Evolutionary conservation across 2,113 vertebrate genomes (phyloP), one percentile per base, ranked within the genome.

Genomic region (Vanacampus margaritifer): DNA sequence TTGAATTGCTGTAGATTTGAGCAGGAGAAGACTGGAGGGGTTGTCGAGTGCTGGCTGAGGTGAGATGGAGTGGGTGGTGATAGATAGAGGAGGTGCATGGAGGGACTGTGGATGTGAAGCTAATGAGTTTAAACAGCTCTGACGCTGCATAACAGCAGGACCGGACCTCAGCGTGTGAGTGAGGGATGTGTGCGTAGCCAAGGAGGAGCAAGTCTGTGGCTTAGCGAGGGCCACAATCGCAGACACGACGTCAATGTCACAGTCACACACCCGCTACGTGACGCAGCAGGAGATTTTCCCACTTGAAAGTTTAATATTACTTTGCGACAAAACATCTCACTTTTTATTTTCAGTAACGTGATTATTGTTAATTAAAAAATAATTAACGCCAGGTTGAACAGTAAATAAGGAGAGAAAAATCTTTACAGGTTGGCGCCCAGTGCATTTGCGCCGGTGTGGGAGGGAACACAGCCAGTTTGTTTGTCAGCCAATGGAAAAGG

Each of bases 51-150:
- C 64, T 50, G 65, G 56, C 65, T 24, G 79, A 79, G 69, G 69
- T 84, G 79, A 39, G 80, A 80, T 79, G 74, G 72, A 74, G 71
- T 71, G 66, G 83, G 80, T 58, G 72, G 75, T 82, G 83, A 85
- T 84, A 67, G 73, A 88, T 85, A 74, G 73, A 86, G 83, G 70
- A 78, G 78, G 83, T 68, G 79, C 53, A 66, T 66, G 75, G 81
- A 79, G 72, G 76, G 72, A 73, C 64, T 45, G 71, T 19, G 76
- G 75, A 78, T 79, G 75, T 84, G 84, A 86, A 66, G 74, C 82
- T 87, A 84, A 89, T 82, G 82, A 82, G 69, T 82, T 82, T 79
- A 73, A 84, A 86, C 87, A 86, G 82, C 80, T 85, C 78, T 75
- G 72, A 78, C 54, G 48, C 76, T 79, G 73, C 75, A 77, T 71